Evolutionary conservation across 2,888 invertebrate genomes (phyloP).

Genomic region (Lissonota sp.): DNA sequence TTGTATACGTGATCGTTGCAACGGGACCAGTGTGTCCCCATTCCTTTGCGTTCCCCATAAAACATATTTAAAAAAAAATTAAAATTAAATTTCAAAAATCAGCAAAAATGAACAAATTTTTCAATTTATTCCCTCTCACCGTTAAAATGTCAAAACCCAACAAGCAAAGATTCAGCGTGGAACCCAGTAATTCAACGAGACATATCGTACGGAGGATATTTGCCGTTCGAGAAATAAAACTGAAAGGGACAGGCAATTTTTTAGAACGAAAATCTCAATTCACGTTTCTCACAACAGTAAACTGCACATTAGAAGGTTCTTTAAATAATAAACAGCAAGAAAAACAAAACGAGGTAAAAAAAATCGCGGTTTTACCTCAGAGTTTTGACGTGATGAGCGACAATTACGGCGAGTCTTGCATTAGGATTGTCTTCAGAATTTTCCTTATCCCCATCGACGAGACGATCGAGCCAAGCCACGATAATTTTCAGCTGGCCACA

Average conservation of each 20-base stretch:
- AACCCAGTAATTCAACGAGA: constrained; percentile 65
- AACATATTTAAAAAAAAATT: not conserved
- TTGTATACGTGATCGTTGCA: constrained; percentile 49
- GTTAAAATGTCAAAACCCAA: constrained; percentile 58
- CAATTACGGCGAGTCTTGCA: constrained; percentile 37
- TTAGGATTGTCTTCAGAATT: not conserved
- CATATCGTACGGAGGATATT: constrained; percentile 57
- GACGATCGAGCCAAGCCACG: constrained; percentile 61
- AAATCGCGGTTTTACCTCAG: constrained; percentile 68
- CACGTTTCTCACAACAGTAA: no score
- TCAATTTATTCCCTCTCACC: constrained; percentile 6
- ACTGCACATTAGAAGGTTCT: no score
- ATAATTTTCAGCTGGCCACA: constrained; percentile 72
- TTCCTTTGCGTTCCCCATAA: constrained; percentile 34
- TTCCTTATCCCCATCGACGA: constrained; percentile 60
- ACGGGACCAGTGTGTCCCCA: constrained; percentile 55
- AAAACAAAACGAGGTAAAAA: no score
- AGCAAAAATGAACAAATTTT: not conserved
- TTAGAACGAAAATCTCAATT: no score
- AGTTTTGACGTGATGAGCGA: constrained; percentile 67
- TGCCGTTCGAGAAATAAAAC: constrained; percentile 52
- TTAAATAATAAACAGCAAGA: no score
- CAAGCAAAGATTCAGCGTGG: constrained; percentile 65
- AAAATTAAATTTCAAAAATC: constrained; percentile 17
- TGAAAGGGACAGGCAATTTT: constrained; percentile 19